A percentile compares a stretch with the other conserved stretches of the same genome.
Conservation (phyloP, 2,113 vertebrate species). For the Sardina pilchardus region DNA sequence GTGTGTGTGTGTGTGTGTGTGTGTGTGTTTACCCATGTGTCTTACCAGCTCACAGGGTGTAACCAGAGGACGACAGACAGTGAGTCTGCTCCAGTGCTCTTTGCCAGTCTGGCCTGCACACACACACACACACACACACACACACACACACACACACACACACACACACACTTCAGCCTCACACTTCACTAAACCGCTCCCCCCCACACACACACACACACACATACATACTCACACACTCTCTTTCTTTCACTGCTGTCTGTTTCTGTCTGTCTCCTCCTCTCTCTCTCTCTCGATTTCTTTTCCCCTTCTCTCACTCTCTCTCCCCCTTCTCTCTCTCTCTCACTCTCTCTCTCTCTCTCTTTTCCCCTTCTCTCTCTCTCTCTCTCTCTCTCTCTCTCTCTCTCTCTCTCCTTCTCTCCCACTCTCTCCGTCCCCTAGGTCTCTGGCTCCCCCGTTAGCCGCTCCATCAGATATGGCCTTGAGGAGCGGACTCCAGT, state of each 20-base stretch:
- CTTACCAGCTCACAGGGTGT: conserved; percentile 26
- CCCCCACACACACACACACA: neutral
- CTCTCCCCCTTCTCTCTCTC: neutral
- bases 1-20: conserved; percentile 17
- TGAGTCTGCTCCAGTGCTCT: neutral
- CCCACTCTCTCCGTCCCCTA: neutral
- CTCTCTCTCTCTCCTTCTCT: neutral
- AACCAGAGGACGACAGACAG: conserved; percentile 47
- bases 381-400: neutral
- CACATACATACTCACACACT: neutral
- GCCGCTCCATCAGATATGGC: neutral
- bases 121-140: conserved; percentile 35
- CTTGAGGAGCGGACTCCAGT: neutral
- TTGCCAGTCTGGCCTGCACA: conserved; percentile 21
- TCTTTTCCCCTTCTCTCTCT: neutral
- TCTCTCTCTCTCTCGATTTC: neutral
- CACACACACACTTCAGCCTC: conserved; percentile 28
- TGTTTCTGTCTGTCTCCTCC: neutral
- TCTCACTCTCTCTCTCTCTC: neutral
- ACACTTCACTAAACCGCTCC: neutral
- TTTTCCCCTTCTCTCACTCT: neutral
- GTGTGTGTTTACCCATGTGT: conserved; percentile 6
- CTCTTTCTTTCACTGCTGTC: neutral
- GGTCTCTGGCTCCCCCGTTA: neutral
- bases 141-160: neutral